These are phyloP conservation scores for Florisuga fusca DNA, from an alignment of 2,797 vertebrate genomes.

Conservation along the genomic window DNA sequence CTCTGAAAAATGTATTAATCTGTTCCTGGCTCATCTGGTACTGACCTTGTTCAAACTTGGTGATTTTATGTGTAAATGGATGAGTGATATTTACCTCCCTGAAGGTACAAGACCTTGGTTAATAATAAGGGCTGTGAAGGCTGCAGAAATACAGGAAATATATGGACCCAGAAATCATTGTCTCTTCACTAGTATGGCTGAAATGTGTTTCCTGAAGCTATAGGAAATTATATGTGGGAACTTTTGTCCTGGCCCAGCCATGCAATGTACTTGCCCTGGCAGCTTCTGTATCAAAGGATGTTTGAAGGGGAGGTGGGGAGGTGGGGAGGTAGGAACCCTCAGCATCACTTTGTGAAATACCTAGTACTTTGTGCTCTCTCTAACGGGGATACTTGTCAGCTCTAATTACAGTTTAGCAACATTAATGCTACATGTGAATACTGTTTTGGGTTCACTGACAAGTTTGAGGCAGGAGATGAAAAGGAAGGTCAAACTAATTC, in stretches of 20 bases:
- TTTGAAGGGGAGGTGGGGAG: neutral
- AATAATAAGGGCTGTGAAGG: neutral
- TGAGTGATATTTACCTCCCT: constrained; percentile 1
- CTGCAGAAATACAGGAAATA: neutral
- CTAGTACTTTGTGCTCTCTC: neutral
- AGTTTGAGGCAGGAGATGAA: neutral
- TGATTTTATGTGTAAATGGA: neutral
- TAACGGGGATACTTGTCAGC: neutral
- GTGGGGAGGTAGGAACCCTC: neutral
- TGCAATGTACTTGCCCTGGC: neutral
- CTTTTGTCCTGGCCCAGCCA: neutral
- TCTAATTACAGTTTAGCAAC: neutral
- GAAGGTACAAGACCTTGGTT: neutral
- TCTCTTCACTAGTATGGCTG: neutral
- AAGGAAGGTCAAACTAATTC: neutral
- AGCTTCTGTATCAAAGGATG: neutral
- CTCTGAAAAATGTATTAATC: neutral
- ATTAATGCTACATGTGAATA: neutral
- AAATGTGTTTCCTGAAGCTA: neutral
- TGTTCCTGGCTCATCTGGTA: neutral
- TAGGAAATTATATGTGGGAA: neutral
- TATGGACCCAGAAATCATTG: neutral
- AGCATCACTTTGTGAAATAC: neutral
- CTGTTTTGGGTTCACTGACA: neutral
- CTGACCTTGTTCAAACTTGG: constrained; percentile 5